Conservation (phyloP, 2,888 invertebrate genomes). For the Tenthredo livida region DNA sequence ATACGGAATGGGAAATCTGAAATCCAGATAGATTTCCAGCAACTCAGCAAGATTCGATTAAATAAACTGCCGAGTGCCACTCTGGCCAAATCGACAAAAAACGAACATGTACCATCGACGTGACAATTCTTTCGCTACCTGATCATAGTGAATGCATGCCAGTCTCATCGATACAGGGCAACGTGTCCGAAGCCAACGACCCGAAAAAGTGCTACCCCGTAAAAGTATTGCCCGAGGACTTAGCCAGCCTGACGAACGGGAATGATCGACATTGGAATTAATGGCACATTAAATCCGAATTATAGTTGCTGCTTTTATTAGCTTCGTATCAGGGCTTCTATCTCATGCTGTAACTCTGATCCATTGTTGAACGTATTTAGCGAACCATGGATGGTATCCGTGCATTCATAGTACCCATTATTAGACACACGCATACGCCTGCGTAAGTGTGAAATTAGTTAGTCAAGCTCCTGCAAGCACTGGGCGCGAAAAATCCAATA, state of each 20-base stretch:
- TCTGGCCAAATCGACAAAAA: constrained; percentile 37
- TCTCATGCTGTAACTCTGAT: constrained; percentile 34
- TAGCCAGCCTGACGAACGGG: constrained; percentile 42
- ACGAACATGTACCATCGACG: background rate
- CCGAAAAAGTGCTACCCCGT: constrained; percentile 28
- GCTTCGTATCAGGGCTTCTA: constrained; percentile 24
- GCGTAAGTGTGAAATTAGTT: background rate
- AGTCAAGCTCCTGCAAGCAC: background rate
- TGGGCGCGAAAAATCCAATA: background rate
- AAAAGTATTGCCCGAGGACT: constrained; percentile 33
- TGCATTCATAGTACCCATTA: background rate
- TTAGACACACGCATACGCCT: background rate
- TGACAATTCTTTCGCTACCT: constrained; percentile 34
- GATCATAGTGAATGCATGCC: constrained; percentile 13
- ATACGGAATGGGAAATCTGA: constrained; percentile 44
- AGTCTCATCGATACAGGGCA: constrained; percentile 12
- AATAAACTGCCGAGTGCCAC: constrained; percentile 46
- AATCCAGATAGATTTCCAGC: constrained; percentile 39
- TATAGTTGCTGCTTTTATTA: constrained; percentile 48
- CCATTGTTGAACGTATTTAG: constrained; percentile 44
- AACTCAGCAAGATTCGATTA: constrained; percentile 49
- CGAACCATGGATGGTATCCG: background rate
- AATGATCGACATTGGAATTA: constrained; percentile 47
- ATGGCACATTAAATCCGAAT: constrained; percentile 48
- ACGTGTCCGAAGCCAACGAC: constrained; percentile 15